These are phyloP conservation scores for Rostratula benghalensis DNA, from an alignment of 2,113 vertebrate species.

Conservation along the genomic window DNA sequence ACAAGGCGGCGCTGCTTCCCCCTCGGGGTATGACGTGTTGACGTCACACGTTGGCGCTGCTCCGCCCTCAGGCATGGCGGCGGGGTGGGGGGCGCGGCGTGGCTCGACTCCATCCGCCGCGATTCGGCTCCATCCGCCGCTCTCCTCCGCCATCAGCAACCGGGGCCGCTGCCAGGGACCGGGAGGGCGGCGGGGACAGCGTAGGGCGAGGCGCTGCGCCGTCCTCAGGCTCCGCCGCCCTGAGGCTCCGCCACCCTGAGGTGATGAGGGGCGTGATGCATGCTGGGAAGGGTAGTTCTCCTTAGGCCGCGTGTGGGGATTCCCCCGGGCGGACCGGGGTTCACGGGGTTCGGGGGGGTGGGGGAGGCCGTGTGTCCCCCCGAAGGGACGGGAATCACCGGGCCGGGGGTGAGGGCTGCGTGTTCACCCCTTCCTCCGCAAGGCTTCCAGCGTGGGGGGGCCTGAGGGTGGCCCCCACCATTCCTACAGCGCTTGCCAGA, in stretches of 20 bases:
- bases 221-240: rapidly evolving
- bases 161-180: rapidly evolving
- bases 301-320: too few species aligned
- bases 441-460: slow-evolving; percentile 11
- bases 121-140: not conserved
- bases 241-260: not conserved
- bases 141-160: not conserved
- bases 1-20: not conserved
- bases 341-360: too few species aligned
- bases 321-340: too few species aligned
- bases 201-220: not conserved
- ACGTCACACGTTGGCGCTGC: not conserved
- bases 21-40: rapidly evolving
- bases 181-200: too few species aligned
- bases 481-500: not conserved
- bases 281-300: not conserved
- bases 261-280: not conserved
- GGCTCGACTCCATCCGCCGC: rapidly evolving
- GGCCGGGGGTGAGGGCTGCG: not conserved
- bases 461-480: not conserved
- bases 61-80: rapidly evolving
- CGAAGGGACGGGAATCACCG: not conserved
- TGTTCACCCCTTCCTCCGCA: not conserved
- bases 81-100: rapidly evolving
- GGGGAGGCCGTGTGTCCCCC: not conserved